Conservation (phyloP, 2,888 invertebrate genomes). For the Punctoribates punctum region DNA sequence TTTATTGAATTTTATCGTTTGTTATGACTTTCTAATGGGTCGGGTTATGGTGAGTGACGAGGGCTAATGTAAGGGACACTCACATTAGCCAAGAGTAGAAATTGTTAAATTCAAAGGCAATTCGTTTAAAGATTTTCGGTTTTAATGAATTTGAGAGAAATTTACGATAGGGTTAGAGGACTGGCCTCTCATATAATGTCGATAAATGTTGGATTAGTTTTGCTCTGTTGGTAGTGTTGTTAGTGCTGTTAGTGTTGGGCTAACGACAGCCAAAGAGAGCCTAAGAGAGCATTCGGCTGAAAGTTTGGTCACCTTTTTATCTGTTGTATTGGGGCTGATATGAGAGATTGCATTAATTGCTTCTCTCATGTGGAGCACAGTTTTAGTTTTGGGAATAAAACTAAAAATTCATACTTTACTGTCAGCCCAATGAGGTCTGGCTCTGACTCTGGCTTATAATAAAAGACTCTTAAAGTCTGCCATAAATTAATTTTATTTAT, state of each 20-base stretch:
- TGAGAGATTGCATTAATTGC: conserved; percentile 35
- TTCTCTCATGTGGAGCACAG: conserved; percentile 29
- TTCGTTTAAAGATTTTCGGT: too few species aligned
- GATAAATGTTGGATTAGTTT: not conserved
- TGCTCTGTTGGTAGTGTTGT: not conserved
- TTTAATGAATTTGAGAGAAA: too few species aligned
- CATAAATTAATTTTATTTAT: conserved; percentile 33
- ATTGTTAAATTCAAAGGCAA: too few species aligned
- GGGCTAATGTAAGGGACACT: too few species aligned
- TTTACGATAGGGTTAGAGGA: not conserved
- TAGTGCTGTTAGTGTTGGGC: not conserved
- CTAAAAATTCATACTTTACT: conserved; percentile 20
- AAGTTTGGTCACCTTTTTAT: conserved; percentile 35
- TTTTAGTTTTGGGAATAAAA: conserved; percentile 2
- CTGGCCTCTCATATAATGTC: not conserved
- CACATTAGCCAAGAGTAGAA: too few species aligned
- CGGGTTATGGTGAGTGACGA: too few species aligned
- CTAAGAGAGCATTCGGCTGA: not conserved
- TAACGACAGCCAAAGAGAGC: too few species aligned
- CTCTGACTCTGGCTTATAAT: not conserved
- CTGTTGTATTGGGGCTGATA: conserved; percentile 21
- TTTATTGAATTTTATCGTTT: too few species aligned
- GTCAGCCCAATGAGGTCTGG: conserved; percentile 20
- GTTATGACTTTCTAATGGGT: too few species aligned
- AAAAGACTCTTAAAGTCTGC: conserved; percentile 3